phyloP scores from a whole-genome alignment of 2,113 vertebrate species.

The Ciconia maguari region DNA sequence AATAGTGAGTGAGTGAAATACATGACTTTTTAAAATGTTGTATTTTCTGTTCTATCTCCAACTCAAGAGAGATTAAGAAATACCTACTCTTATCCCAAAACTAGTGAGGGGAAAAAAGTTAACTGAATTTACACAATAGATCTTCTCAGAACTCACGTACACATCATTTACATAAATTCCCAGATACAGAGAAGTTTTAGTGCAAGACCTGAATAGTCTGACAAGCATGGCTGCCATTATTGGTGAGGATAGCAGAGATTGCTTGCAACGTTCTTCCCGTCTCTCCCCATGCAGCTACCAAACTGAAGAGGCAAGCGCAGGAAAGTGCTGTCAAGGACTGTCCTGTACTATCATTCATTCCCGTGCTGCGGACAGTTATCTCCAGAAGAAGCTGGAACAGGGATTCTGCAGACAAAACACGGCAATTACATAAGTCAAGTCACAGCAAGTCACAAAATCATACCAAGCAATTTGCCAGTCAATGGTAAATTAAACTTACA shows the following conservation, averaged over 20 bases:
- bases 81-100: background rate
- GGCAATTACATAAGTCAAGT: background rate
- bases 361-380: conserved; percentile 94
- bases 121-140: background rate
- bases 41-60: background rate
- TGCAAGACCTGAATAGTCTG: conserved; percentile 93
- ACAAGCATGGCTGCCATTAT: conserved; percentile 98
- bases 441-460: background rate
- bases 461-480: background rate
- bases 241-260: conserved; percentile 97
- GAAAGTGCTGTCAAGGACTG: conserved; percentile 95
- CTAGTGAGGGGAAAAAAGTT: rapidly evolving
- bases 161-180: background rate
- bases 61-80: background rate
- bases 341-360: conserved; percentile 92
- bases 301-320: conserved; percentile 97
- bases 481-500: background rate
- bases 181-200: background rate
- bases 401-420: conserved; percentile 83
- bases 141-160: background rate
- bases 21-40: rapidly evolving
- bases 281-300: conserved; percentile 98
- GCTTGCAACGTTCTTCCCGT: conserved; percentile 95
- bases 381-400: conserved; percentile 96
- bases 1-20: background rate